Base-by-base conservation (phyloP, 1,140 invertebrate genomes). In the Neodiprion fabricii region DNA sequence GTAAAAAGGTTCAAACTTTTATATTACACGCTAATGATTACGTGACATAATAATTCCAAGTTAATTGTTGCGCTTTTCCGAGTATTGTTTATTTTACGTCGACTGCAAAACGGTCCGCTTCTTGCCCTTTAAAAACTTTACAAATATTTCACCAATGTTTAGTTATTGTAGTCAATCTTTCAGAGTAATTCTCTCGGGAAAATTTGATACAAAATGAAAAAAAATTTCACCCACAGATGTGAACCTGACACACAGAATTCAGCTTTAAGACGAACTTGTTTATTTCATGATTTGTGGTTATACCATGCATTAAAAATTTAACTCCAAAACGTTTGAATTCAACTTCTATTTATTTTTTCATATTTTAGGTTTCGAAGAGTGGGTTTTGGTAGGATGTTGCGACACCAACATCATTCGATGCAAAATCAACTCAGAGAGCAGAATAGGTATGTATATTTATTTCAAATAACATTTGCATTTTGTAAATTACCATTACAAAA, bases 341-440 rank as follows among this genome's bases (percentile, higher is more conserved):
- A 9, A 61, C 9, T 61, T 61, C 0, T 61, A 61, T 61, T 61
- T 61, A 61, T 40, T 40, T 28, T 40, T 48, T 73, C 68, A 71
- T 72, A 50, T 75, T 74, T 11, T 49, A 78, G 73, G 73, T 75
- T 73, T 40, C 68, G 70, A 49, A 72, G 71, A 77, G 47, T 53
- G 23, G 10, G 9, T 71, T 48, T 48, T 14, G 23, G 11, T 17
- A 76, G 69, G 74, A 84, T 85, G 83, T 83, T 85, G 77, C 81
- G 83, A 66, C 83, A 84, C 48, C 83, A 84, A 78, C 83, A 83
- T 84, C 82, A 83, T 73, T 74, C 83, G 61, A 82, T 85, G 79
- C 83, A 84, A 80, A 85, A 84, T 75, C 83, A 84, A 70, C 77
- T 84, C 66, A 70, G 82, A 79, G 83, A 83, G 79, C 82, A 83